Conservation (phyloP, 2,888 invertebrate genomes). For the Melolontha melolontha region DNA sequence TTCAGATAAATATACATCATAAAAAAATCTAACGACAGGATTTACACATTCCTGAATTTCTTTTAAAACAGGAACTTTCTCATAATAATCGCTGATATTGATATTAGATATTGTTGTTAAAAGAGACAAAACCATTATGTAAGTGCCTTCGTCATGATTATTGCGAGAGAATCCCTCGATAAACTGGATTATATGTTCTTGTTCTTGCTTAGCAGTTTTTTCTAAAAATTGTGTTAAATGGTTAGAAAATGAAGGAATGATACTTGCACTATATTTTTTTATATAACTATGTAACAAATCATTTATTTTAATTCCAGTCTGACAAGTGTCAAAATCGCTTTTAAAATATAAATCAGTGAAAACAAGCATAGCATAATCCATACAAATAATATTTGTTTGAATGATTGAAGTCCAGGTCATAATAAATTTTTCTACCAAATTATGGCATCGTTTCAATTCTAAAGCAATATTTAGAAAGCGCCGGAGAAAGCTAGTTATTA, state of each 20-base stretch:
- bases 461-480: conserved; percentile 1
- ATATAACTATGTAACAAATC: neutral
- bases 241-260: neutral
- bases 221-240: conserved; percentile 4
- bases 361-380: neutral
- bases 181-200: neutral
- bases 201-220: neutral
- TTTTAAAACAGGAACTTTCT: neutral
- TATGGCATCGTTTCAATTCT: neutral
- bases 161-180: neutral
- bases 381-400: neutral
- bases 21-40: neutral
- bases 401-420: conserved; percentile 3
- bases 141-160: too few species aligned
- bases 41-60: neutral
- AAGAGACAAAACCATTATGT: too few species aligned
- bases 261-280: neutral
- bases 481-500: neutral
- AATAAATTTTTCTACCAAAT: conserved; percentile 20
- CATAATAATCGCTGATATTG: too few species aligned
- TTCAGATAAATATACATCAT: neutral
- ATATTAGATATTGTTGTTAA: too few species aligned
- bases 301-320: conserved; percentile 15
- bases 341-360: conserved; percentile 15
- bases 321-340: conserved; percentile 2